Conservation (phyloP, 1,140 invertebrate genomes). For the Centruroides vittatus region DNA sequence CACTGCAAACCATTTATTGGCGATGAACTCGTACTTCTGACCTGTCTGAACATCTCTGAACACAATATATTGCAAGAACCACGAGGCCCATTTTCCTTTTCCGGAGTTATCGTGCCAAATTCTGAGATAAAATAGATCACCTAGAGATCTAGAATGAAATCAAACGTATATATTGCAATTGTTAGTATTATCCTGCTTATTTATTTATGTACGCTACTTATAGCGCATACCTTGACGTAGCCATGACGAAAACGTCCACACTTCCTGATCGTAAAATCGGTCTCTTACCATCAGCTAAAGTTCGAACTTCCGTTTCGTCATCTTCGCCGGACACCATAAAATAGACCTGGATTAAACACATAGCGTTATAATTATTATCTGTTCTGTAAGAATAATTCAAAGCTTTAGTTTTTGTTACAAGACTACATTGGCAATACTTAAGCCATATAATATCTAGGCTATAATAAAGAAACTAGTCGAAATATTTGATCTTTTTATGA, state of each 20-base stretch:
- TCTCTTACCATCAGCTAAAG: slow-evolving; percentile 29
- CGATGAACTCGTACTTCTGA: slow-evolving; percentile 36
- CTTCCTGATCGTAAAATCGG: slow-evolving; percentile 32
- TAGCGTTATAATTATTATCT: too few relatives aligned
- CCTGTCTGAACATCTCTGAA: slow-evolving; percentile 40
- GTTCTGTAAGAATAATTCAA: too few relatives aligned
- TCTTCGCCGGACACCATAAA: slow-evolving; percentile 38
- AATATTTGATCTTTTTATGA: too few relatives aligned
- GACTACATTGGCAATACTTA: too few relatives aligned
- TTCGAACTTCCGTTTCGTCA: slow-evolving; percentile 35
- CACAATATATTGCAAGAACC: slow-evolving; percentile 37
- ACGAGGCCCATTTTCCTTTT: slow-evolving; percentile 34
- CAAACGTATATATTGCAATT: too few relatives aligned
- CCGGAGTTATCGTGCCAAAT: slow-evolving; percentile 44
- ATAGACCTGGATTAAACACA: slow-evolving; percentile 25
- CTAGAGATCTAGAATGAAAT: slow-evolving; percentile 29
- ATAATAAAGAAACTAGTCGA: too few relatives aligned
- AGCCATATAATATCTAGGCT: too few relatives aligned
- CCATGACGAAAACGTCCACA: slow-evolving; percentile 37
- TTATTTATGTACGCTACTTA: too few relatives aligned
- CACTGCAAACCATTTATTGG: slow-evolving; percentile 39
- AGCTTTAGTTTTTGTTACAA: too few relatives aligned
- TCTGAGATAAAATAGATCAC: slow-evolving; percentile 35
- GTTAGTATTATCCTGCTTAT: too few relatives aligned
- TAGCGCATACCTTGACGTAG: slow-evolving; percentile 26